Evolutionary conservation across 2,888 invertebrate genomes (phyloP).

Genomic region (Hermodice carunculata): DNA sequence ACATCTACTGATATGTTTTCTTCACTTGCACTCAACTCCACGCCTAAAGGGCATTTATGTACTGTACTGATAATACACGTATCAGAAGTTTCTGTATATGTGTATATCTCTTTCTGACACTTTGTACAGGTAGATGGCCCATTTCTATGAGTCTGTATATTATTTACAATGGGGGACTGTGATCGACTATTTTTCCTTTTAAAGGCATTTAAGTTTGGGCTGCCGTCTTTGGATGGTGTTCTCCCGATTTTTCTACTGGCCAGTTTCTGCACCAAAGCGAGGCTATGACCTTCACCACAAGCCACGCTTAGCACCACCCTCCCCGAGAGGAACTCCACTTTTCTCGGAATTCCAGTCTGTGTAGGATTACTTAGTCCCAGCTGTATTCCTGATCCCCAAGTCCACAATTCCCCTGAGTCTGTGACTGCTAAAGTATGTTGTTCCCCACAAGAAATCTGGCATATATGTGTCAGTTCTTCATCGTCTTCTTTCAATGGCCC

Average conservation of each 20-base stretch:
- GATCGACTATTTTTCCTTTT: constrained; percentile 4
- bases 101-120: constrained; percentile 56
- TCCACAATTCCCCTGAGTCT: constrained; percentile 58
- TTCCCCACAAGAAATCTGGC: constrained; percentile 52
- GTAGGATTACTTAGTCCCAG: constrained; percentile 50
- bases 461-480: constrained; percentile 10
- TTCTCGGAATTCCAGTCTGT: constrained; percentile 44
- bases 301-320: constrained; percentile 55
- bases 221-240: constrained; percentile 4
- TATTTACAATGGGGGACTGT: constrained; percentile 13
- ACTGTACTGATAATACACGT: constrained; percentile 50
- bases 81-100: constrained; percentile 50
- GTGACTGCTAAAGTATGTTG: constrained; percentile 63
- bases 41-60: constrained; percentile 46
- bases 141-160: constrained; percentile 23
- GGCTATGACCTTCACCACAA: constrained; percentile 60
- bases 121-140: constrained; percentile 50
- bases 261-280: constrained; percentile 58
- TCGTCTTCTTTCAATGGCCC: neutral
- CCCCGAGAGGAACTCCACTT: constrained; percentile 50
- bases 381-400: constrained; percentile 65
- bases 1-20: constrained; percentile 28
- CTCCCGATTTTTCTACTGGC: constrained; percentile 20
- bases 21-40: too few relatives aligned
- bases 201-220: neutral